Conservation (phyloP, 2,113 vertebrate genomes). For the Polypterus bichir region DNA sequence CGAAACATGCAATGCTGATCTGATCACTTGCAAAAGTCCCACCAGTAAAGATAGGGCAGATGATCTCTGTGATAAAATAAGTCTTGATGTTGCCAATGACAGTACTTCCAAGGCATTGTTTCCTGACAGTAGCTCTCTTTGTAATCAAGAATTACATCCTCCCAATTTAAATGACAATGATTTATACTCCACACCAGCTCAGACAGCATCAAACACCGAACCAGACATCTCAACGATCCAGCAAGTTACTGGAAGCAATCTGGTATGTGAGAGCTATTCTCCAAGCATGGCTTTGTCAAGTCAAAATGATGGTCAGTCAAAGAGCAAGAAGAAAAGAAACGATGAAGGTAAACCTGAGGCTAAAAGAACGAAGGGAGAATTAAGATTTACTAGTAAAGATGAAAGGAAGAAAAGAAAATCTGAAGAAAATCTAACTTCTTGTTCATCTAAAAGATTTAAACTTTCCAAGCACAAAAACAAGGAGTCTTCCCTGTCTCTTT, state of each 20-base stretch:
- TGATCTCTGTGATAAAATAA: no score
- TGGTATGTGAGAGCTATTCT: no score
- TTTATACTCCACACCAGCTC: not conserved
- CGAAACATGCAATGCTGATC: not conserved
- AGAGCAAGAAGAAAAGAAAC: no score
- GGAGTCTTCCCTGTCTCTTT: constrained; percentile 24
- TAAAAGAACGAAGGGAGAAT: constrained; percentile 43
- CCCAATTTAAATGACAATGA: constrained; percentile 11
- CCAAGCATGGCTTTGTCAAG: no score
- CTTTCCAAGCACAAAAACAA: constrained; percentile 12
- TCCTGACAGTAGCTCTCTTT: constrained; percentile 5
- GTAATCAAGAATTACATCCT: constrained; percentile 6
- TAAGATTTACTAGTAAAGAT: constrained; percentile 10
- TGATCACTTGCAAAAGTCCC: not conserved
- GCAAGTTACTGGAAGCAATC: no score
- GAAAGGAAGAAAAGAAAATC: constrained; percentile 30
- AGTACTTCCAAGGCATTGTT: constrained; percentile 5
- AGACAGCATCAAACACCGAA: constrained; percentile 4
- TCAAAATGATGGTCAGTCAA: no score
- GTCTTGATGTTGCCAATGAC: not conserved
- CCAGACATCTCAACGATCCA: not conserved
- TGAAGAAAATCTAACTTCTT: constrained; percentile 19
- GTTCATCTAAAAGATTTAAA: constrained; percentile 24
- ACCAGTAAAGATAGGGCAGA: constrained; percentile 23
- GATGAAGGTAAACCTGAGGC: constrained; percentile 19